phyloP scores from a whole-genome alignment of 2,888 invertebrate species.

The Pristionchus exspectatus region DNA sequence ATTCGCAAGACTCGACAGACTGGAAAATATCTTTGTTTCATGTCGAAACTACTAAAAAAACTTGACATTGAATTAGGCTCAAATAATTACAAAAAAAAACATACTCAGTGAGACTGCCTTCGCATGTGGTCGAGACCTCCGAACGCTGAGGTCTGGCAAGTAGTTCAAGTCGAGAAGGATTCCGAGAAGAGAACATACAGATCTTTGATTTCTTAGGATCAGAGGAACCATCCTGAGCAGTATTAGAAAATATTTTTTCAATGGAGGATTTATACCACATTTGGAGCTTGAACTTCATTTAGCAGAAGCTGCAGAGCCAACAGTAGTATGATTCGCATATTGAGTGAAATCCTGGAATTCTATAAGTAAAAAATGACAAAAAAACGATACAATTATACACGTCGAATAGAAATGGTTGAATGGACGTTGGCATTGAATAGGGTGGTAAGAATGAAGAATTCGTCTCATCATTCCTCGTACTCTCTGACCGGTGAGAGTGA shows the following conservation, averaged over 20 bases:
- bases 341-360: background rate
- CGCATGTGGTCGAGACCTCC: background rate
- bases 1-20: background rate
- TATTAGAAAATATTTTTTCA: background rate
- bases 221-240: background rate
- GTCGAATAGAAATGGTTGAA: too few species aligned
- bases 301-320: background rate
- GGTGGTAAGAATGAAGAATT: too few species aligned
- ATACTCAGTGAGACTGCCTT: background rate
- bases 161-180: background rate
- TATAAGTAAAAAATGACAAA: background rate
- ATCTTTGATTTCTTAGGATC: background rate
- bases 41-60: too few species aligned
- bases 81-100: background rate
- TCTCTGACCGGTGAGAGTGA: too few species aligned
- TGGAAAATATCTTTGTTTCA: background rate
- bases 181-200: background rate
- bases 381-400: too few species aligned
- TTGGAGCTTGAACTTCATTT: background rate
- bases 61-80: background rate
- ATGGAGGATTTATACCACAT: background rate
- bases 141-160: background rate
- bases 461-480: too few species aligned
- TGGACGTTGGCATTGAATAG: too few species aligned
- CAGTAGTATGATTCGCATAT: background rate